phyloP scores from a whole-genome alignment of 2,797 vertebrate species.

The Acestrorhynchus altus region DNA sequence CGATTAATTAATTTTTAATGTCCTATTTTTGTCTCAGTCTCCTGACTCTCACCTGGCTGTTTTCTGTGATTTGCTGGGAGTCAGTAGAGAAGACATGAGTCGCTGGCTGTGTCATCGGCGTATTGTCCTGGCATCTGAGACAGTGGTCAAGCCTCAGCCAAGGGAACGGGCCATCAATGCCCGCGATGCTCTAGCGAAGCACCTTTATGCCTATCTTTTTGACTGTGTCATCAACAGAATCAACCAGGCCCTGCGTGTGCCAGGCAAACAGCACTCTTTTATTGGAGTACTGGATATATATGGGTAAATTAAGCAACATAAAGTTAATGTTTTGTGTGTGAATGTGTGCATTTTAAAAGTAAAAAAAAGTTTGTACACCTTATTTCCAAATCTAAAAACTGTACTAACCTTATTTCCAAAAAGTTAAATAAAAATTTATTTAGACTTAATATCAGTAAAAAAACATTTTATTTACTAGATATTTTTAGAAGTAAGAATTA shows the following conservation, averaged over 20 bases:
- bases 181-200: conserved; percentile 93
- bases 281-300: conserved; percentile 99
- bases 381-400: too few species aligned
- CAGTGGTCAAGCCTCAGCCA: conserved; percentile 88
- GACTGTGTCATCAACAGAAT: conserved; percentile 89
- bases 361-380: too few species aligned
- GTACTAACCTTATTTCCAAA: too few species aligned
- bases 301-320: conserved; percentile 77
- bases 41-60: conserved; percentile 82
- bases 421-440: too few species aligned
- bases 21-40: conserved; percentile 66
- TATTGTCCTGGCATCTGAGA: conserved; percentile 86
- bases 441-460: too few species aligned
- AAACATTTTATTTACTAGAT: too few species aligned
- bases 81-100: conserved; percentile 73
- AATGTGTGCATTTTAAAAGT: too few species aligned
- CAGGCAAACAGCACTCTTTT: conserved; percentile 90
- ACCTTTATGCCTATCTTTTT: conserved; percentile 94
- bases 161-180: conserved; percentile 83
- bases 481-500: too few species aligned
- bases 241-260: conserved; percentile 87
- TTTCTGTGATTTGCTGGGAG: conserved; percentile 88
- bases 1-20: background rate
- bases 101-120: conserved; percentile 90
- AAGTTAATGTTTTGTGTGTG: background rate